Evolutionary conservation across 2,888 invertebrate species (phyloP), one percentile per base, ranked within the genome.

Genomic region (Melanophora roralis): DNA sequence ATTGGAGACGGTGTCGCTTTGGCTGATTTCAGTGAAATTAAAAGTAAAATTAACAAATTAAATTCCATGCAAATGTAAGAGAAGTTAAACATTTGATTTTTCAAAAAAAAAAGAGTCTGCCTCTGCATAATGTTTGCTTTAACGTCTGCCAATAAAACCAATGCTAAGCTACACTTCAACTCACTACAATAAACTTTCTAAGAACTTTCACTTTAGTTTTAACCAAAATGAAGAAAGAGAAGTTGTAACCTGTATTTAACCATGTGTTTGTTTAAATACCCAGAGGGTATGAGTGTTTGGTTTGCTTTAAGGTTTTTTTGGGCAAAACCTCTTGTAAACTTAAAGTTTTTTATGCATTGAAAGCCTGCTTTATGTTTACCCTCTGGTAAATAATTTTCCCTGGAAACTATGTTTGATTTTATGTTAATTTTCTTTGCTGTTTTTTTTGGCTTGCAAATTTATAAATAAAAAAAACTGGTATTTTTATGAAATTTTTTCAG

Each of bases 131-230:
- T 68, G 38, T 69, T 40, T 74, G 32, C 55, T 59, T 80, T 76
- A 72, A 72, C 75, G n/a, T 80, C 80, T 80, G 75, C 76, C 80
- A 72, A 80, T 80, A 72, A 71, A 51, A 32, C 38, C 27, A 27
- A 3, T 27, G 6, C 27, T 27, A n/a, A n/a, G n/a, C 27, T 5
- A 27, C 27, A 27, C 27, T 6, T 5, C 6, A 27, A 3, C 6
- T 27, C 27, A 27, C 8, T 51, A 60, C 16, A 40, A 43, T 67
- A 76, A 71, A 80, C 75, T 80, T 80, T 75, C 68, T 80, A 62
- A 76, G 80, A 80, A 80, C 80, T 80, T 80, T 80, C 80, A 80
- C 80, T 80, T 80, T 57, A 80, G 62, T 67, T 59, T 5, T 62
- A 16, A 23, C 57, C 21, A 47, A 62, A 27, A 27, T 5, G 27